Evolutionary conservation across 92 coral and sea anemone species (phyloP), one percentile per base, ranked within the genome.

Genomic region (Meandrina meandrites): DNA sequence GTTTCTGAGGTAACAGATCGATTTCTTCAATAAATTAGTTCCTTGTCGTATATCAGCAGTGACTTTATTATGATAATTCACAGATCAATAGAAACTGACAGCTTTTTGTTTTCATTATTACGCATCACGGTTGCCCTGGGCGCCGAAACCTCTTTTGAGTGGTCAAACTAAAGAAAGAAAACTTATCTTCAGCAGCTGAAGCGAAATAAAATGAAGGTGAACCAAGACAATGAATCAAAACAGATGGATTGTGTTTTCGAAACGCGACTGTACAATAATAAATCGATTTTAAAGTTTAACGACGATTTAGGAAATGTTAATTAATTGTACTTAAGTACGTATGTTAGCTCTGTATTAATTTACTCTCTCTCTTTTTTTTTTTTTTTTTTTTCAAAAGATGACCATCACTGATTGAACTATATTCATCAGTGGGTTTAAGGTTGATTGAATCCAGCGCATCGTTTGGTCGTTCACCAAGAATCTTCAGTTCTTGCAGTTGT

Each of bases 71-170:
- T 73, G 78, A 21, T 73, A 73, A 73, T 73, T 36, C 13, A 30
- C 48, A 37, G 12, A 21, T 73, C 51, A 35, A 37, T 73, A 40
- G 51, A 37, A 36, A 73, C 14, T 18, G 78, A 73, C 48, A 7
- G 45, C 51, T 73, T 73, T 73, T 72, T 70, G 42, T 32, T 70
- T 36, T 68, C 74, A 66, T 56, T 22, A 56, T 16, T 48, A 12
- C 53, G 53, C 27, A 21, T 60, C 21, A 73, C 22, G 78, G 78
- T 73, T 40, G 78, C 78, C 78, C 48, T 36, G 78, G 71, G 71
- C 18, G 71, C 71, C 71, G 35, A 28, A 66, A 66, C 17, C 71
- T n/a, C 31, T 64, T 66, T 66, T 27, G 34, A 66, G 71, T 66
- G 4, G 70, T 64, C 32, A 24, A 54, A 2, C 22, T 54, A 2